phyloP scores from a whole-genome alignment of 2,888 invertebrate genomes.

The Trichopria drosophilae region DNA sequence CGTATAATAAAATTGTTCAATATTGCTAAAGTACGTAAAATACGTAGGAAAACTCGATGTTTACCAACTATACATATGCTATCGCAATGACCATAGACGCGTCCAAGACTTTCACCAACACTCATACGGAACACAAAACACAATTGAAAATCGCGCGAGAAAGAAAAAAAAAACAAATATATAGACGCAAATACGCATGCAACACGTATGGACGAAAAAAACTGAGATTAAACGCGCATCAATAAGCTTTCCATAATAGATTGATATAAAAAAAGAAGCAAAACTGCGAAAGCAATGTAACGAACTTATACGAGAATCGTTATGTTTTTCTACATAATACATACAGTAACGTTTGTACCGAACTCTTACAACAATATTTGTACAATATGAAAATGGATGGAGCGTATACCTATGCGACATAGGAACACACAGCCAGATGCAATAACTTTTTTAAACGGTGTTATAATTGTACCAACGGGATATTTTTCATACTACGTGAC shows the following conservation, averaged over 20 bases:
- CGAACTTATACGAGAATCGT: conserved; percentile 48
- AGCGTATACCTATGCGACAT: conserved; percentile 55
- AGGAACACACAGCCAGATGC: conserved; percentile 56
- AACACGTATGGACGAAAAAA: conserved; percentile 37
- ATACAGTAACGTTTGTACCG: conserved; percentile 57
- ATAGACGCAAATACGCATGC: background rate
- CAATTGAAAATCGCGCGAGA: background rate
- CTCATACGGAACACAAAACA: too few species aligned
- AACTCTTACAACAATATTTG: conserved; percentile 57
- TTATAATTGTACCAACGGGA: too few species aligned
- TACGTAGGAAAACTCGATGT: too few species aligned
- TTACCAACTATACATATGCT: too few species aligned
- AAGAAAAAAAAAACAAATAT: background rate
- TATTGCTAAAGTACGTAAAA: too few species aligned
- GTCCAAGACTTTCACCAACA: too few species aligned
- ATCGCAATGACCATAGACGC: too few species aligned
- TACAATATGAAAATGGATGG: conserved; percentile 54
- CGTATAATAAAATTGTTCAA: too few species aligned
- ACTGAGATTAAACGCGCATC: conserved; percentile 40
- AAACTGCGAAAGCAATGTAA: conserved; percentile 16
- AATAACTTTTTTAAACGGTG: conserved; percentile 57
- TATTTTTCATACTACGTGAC: too few species aligned
- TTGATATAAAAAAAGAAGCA: conserved; percentile 23
- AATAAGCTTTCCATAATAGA: conserved; percentile 50
- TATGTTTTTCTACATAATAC: conserved; percentile 53